Conservation (phyloP, 1,140 invertebrate genomes). For the Macrocentrus cingulum region DNA sequence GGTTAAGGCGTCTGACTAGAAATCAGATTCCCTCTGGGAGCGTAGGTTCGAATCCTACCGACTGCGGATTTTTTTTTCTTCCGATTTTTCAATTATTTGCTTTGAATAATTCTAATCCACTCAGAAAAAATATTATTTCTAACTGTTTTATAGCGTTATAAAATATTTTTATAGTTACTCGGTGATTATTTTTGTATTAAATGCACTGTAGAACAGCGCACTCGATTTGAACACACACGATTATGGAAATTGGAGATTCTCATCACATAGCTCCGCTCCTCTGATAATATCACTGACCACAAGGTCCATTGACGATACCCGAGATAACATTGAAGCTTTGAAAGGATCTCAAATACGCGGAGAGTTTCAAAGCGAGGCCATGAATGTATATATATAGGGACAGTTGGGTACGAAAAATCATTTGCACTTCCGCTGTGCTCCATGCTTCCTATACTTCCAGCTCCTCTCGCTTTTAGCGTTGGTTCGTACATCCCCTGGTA, state of each 20-base stretch:
- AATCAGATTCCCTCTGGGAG: constrained; percentile 84
- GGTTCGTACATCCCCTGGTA: background rate
- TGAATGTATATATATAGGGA: background rate
- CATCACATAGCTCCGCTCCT: too few species aligned
- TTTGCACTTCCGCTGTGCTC: constrained; percentile 8
- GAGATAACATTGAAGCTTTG: too few species aligned
- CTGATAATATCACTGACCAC: background rate
- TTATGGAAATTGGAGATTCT: too few species aligned
- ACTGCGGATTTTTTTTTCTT: constrained; percentile 63
- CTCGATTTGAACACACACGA: too few species aligned
- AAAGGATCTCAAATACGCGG: constrained; percentile 13
- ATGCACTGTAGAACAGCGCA: too few species aligned
- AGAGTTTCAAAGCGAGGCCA: background rate
- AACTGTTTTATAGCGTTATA: too few species aligned
- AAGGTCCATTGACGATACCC: constrained; percentile 3
- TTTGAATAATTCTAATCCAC: too few species aligned
- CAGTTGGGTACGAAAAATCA: constrained; percentile 25
- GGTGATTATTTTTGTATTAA: too few species aligned
- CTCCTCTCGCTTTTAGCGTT: background rate
- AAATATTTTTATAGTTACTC: too few species aligned
- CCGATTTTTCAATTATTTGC: too few species aligned
- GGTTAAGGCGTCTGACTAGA: constrained; percentile 84
- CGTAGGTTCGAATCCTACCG: constrained; percentile 82
- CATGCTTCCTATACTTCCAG: background rate
- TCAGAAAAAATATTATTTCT: too few species aligned